Evolutionary conservation across 2,797 vertebrate species (phyloP).

Genomic region (Brotogeris chrysoptera): DNA sequence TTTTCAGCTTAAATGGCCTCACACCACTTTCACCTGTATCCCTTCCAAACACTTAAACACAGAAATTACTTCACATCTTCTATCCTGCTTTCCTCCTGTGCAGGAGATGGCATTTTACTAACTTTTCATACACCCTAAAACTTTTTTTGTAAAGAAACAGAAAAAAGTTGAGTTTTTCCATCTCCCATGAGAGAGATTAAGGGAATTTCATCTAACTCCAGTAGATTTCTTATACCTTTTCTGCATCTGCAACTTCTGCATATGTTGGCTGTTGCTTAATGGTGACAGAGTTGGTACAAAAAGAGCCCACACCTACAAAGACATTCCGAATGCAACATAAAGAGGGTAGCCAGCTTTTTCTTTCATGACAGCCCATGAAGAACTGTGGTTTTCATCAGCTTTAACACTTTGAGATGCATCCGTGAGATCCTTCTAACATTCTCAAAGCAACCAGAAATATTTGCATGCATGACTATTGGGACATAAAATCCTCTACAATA

Average conservation of each 20-base stretch:
- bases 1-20: neutral
- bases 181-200: neutral
- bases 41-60: neutral
- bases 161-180: neutral
- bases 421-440: neutral
- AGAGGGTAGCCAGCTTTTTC: neutral
- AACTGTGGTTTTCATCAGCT: neutral
- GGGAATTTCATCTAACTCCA: neutral
- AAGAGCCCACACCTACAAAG: neutral
- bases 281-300: accelerated
- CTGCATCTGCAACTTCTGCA: neutral
- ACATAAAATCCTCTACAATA: neutral
- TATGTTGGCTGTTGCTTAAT: neutral
- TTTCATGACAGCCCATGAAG: accelerated
- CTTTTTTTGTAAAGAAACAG: neutral
- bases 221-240: neutral
- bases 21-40: neutral
- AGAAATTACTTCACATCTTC: neutral
- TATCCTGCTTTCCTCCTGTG: neutral
- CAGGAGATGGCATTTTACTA: neutral
- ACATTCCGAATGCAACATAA: neutral
- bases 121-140: neutral
- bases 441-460: neutral
- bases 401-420: neutral
- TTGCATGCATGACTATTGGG: neutral